phyloP scores from a whole-genome alignment of 2,113 vertebrate species.

The Ivindomyrus marchei region DNA sequence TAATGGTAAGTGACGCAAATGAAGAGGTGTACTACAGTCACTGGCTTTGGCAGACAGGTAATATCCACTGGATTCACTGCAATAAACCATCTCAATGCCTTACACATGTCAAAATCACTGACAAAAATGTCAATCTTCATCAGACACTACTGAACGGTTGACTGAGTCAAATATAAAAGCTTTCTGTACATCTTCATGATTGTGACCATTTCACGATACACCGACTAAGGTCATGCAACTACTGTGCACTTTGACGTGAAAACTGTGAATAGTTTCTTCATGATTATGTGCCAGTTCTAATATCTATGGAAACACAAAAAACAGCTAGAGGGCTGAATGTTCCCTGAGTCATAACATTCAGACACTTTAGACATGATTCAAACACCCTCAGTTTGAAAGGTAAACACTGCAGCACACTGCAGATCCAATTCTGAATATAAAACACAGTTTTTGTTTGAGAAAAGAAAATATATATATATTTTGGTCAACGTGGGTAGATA shows the following conservation, averaged over 20 bases:
- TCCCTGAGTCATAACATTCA: neutral
- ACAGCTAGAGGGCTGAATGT: neutral
- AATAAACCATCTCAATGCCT: neutral
- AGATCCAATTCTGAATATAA: neutral
- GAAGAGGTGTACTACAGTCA: slow-evolving; percentile 34
- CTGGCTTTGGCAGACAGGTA: slow-evolving; percentile 47
- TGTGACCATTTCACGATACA: neutral
- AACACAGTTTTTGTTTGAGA: neutral
- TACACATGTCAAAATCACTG: neutral
- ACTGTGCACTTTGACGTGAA: neutral
- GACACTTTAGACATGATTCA: neutral
- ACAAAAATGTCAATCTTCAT: neutral
- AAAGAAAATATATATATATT: neutral
- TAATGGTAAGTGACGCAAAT: neutral
- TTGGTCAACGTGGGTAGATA: neutral
- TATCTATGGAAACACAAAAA: neutral
- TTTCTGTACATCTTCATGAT: neutral
- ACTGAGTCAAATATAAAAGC: neutral
- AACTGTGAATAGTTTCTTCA: neutral
- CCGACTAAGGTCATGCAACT: neutral
- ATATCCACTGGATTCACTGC: slow-evolving; percentile 23
- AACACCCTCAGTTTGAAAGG: neutral
- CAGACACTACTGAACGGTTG: neutral
- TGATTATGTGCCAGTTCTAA: neutral
- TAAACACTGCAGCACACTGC: neutral